Conservation (phyloP, 2,888 invertebrate species). For the Orchesella flavescens region DNA sequence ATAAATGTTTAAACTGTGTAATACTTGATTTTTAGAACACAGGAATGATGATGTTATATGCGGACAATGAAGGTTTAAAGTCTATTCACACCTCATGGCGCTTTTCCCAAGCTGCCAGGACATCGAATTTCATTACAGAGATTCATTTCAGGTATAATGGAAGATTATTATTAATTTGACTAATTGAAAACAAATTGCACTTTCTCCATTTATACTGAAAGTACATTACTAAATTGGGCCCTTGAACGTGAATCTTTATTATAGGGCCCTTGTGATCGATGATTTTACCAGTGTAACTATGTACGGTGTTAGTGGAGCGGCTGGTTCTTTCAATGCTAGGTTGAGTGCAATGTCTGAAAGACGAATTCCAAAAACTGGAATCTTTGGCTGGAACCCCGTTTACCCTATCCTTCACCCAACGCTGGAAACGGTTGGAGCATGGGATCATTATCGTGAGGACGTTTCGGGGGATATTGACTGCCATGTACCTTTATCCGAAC, state of each 20-base stretch:
- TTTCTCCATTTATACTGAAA: no score
- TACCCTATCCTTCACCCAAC: slow-evolving; percentile 51
- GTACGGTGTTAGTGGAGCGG: not conserved
- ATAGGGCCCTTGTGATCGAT: slow-evolving; percentile 40
- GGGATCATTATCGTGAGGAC: slow-evolving; percentile 43
- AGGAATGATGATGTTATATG: slow-evolving; percentile 55
- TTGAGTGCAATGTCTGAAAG: slow-evolving; percentile 38
- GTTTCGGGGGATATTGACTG: slow-evolving; percentile 31
- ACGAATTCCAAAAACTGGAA: slow-evolving; percentile 22
- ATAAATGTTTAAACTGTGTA: no score
- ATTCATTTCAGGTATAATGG: slow-evolving; percentile 51
- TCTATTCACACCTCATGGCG: slow-evolving; percentile 56
- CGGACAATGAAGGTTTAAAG: slow-evolving; percentile 23
- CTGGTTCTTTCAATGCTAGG: not conserved
- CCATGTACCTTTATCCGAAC: slow-evolving; percentile 3
- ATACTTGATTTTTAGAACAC: slow-evolving; percentile 35
- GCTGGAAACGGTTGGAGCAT: slow-evolving; percentile 32
- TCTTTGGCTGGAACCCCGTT: slow-evolving; percentile 54
- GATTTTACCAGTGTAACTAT: slow-evolving; percentile 7
- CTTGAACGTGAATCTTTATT: no score
- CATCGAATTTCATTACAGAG: slow-evolving; percentile 41
- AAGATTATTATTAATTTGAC: no score
- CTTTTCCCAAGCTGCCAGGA: slow-evolving; percentile 28
- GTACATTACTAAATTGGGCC: no score
- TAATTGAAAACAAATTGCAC: no score